These are phyloP conservation scores for Apteryx owenii DNA, from an alignment of 2,113 vertebrate genomes.

Conservation along the genomic window DNA sequence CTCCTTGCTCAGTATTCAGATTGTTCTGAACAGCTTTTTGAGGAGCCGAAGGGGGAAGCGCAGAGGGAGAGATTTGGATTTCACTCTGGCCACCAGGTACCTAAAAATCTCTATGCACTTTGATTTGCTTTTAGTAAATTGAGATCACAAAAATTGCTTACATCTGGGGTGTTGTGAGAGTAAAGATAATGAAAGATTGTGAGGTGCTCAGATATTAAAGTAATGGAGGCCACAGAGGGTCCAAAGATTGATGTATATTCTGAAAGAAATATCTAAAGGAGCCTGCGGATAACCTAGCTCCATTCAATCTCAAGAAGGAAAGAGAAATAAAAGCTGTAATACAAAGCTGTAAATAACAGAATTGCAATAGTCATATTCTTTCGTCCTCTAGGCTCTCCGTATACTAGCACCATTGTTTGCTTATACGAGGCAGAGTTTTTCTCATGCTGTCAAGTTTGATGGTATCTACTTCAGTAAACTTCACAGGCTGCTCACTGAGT, in stretches of 20 bases:
- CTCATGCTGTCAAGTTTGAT: slow-evolving; percentile 29
- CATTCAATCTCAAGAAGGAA: background rate
- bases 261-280: slow-evolving; percentile 17
- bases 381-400: slow-evolving; percentile 32
- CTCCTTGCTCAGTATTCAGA: background rate
- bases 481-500: slow-evolving; percentile 37
- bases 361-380: slow-evolving; percentile 18
- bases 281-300: background rate
- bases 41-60: background rate
- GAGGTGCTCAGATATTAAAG: background rate
- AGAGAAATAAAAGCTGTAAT: slow-evolving; percentile 27
- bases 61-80: background rate
- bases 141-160: background rate
- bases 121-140: background rate
- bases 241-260: background rate
- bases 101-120: background rate
- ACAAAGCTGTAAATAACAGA: slow-evolving; percentile 44
- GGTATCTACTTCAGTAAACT: slow-evolving; percentile 42
- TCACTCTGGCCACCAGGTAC: background rate
- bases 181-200: background rate
- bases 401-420: background rate
- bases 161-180: background rate
- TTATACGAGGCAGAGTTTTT: slow-evolving; percentile 27
- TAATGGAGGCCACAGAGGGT: background rate
- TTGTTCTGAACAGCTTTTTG: background rate